These are phyloP conservation scores for Mantis religiosa DNA, from an alignment of 2,888 invertebrate species.

Conservation along the genomic window DNA sequence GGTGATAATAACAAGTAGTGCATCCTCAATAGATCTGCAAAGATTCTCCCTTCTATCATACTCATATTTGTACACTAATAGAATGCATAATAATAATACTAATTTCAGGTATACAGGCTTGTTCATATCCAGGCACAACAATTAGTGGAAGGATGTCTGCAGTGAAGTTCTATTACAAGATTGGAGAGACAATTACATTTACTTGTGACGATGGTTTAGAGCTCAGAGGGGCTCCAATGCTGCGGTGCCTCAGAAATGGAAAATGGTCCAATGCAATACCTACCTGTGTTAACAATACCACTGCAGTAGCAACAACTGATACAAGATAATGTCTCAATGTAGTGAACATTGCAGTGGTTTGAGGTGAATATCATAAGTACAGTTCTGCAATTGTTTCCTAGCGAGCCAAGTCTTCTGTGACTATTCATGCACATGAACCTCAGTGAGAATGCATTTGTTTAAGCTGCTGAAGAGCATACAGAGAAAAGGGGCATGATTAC, in stretches of 20 bases:
- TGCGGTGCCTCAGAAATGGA: slow-evolving; percentile 75
- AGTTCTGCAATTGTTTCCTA: not conserved
- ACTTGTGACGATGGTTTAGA: slow-evolving; percentile 74
- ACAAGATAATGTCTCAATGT: slow-evolving; percentile 7
- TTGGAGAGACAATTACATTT: slow-evolving; percentile 79
- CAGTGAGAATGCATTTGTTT: not conserved
- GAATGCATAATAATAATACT: not conserved
- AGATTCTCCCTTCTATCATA: too few species aligned
- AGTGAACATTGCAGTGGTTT: not conserved
- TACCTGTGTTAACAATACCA: slow-evolving; percentile 51
- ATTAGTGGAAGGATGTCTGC: slow-evolving; percentile 82
- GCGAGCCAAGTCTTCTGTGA: not conserved
- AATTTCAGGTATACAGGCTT: slow-evolving; percentile 66
- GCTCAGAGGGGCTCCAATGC: slow-evolving; percentile 70
- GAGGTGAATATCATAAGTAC: not conserved
- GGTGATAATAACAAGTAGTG: too few species aligned
- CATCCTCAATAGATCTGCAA: too few species aligned
- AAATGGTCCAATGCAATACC: slow-evolving; percentile 86
- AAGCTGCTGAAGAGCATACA: not conserved
- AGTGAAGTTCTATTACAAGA: slow-evolving; percentile 83
- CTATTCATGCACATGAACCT: not conserved
- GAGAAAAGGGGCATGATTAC: not conserved
- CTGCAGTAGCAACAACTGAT: not conserved
- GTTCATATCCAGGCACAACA: slow-evolving; percentile 82
- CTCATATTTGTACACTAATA: not conserved